Base-by-base conservation (phyloP, 2,888 invertebrate genomes). In the Nymphalis urticae region DNA sequence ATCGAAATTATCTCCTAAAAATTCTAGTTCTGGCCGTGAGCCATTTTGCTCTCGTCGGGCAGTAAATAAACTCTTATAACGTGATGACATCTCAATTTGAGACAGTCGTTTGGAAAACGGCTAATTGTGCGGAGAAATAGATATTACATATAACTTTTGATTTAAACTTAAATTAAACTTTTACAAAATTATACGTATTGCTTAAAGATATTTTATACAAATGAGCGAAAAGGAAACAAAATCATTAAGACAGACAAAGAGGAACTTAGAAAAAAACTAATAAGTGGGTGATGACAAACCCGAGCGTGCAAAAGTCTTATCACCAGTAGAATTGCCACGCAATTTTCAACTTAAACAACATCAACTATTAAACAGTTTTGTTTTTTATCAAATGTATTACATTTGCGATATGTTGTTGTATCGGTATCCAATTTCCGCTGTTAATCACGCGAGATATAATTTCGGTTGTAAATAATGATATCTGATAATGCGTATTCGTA, bases 1-100 rank as follows among this genome's bases (percentile, higher is more conserved):
- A 56, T 32, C 54, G 24, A 24, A n/a, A 56, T 56, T n/a, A 56
- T 56, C 54, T 56, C 7, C 32, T 17, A 51, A 19, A 51, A 19
- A 10, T 21, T 51, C 51, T 21, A 51, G 27, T 56, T 2, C 32
- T 27, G 54, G 24, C 54, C 54, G 27, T 10, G 16, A 21, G 24
- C 3, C 16, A 17, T 10, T 5, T 27, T 4, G 2, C 32, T 54
- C 7, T 42, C 42, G 10, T 10, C 42, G 2, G 50, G n/a, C 19
- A 9, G 50, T 7, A 51, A 32, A 27, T 24, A 24, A 32, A 42
- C 9, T 42, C 42, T 13, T 42, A 17, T 54, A 32, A 32, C 17
- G 54, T 17, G 16, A 32, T 7, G 27, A 54, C 16, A 54, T 54
- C 27, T 32, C 16, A 54, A 54, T n/a, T 54, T 7, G 24, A 32